Conservation (phyloP, 2,113 vertebrate species). For the Mobula birostris region DNA sequence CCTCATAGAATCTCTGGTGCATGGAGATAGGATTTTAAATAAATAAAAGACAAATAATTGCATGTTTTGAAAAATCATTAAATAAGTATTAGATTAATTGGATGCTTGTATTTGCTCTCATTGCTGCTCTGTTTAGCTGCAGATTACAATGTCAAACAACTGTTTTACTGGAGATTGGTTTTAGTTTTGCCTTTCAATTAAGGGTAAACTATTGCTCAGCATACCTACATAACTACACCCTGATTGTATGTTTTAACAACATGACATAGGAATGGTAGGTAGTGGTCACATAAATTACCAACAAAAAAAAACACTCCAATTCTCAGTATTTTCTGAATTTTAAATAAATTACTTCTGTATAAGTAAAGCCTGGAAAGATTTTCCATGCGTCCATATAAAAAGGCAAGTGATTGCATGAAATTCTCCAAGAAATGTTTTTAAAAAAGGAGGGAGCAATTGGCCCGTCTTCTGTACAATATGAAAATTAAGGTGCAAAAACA, state of each 20-base stretch:
- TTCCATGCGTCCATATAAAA: not conserved
- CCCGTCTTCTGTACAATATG: not conserved
- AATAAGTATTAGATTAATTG: conserved; percentile 11
- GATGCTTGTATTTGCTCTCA: not conserved
- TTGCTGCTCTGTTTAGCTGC: not conserved
- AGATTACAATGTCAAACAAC: conserved; percentile 18
- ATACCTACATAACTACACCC: not conserved
- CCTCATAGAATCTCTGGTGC: not conserved
- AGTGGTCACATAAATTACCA: not conserved
- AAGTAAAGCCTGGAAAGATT: not conserved
- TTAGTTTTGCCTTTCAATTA: not conserved
- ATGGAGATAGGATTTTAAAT: not conserved
- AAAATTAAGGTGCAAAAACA: not conserved
- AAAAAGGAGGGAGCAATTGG: not conserved
- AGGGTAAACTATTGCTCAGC: not conserved
- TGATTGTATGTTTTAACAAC: not conserved
- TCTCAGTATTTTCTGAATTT: not conserved
- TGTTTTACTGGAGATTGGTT: not conserved
- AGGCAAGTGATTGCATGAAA: not conserved
- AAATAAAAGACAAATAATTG: conserved; percentile 24
- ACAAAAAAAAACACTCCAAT: not conserved
- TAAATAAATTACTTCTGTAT: not conserved
- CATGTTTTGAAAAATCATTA: conserved; percentile 8
- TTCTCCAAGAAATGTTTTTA: not conserved
- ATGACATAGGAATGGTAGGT: not conserved